These are phyloP conservation scores for Chloropsis hardwickii DNA, from an alignment of 2,113 vertebrate species.

Conservation along the genomic window DNA sequence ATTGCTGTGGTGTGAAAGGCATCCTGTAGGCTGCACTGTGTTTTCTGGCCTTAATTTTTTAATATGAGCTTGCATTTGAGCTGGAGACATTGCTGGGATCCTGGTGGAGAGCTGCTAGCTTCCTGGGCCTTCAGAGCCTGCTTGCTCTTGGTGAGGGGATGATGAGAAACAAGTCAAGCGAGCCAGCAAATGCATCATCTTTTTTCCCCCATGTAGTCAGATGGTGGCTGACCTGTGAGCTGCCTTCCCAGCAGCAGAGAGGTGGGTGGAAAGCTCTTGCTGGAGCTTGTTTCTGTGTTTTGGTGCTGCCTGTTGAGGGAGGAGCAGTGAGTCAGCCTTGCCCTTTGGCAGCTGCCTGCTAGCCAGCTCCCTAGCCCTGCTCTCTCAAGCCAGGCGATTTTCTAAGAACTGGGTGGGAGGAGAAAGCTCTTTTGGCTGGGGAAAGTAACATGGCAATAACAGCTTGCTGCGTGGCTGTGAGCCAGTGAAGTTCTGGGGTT, in stretches of 20 bases:
- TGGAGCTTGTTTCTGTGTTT: background rate
- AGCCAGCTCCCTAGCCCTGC: background rate
- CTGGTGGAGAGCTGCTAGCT: background rate
- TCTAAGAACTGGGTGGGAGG: background rate
- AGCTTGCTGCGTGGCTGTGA: background rate
- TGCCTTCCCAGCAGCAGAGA: background rate
- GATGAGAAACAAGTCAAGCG: background rate
- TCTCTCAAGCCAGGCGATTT: background rate
- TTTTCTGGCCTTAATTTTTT: background rate
- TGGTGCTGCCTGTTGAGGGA: background rate
- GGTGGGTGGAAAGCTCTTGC: background rate
- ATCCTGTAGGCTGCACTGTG: fast-evolving
- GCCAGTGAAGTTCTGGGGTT: background rate
- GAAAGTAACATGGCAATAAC: background rate
- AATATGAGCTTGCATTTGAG: background rate
- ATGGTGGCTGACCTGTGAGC: background rate
- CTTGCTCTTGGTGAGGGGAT: background rate
- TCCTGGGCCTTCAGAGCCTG: background rate
- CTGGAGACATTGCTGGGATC: background rate
- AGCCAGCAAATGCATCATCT: background rate
- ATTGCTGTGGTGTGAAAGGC: background rate
- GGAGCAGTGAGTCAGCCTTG: background rate
- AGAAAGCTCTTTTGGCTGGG: background rate
- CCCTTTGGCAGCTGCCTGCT: background rate
- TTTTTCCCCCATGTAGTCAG: background rate